A percentile compares a stretch with the other conserved stretches of the same genome.
Evolutionary conservation across 2,797 vertebrate species (phyloP).

Genomic region (Hyperoplus lanceolatus): DNA sequence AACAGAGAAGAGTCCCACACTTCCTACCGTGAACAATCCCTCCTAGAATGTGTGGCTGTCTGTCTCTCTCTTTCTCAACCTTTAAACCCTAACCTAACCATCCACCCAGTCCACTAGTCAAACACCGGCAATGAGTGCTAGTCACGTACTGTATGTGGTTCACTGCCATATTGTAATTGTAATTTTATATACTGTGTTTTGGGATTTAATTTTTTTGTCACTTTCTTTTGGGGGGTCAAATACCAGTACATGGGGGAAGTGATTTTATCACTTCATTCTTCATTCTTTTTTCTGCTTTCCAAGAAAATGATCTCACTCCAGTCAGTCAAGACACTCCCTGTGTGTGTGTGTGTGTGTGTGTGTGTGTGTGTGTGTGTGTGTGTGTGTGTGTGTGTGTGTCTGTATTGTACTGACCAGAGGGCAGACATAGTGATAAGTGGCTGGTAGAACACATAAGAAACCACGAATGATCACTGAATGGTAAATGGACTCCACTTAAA

Average conservation of each 20-base stretch:
- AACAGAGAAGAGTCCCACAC: constrained; percentile 40
- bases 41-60: constrained; percentile 6
- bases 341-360: too few species aligned
- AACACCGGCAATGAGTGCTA: constrained; percentile 26
- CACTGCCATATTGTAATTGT: neutral
- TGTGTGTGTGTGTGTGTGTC: neutral
- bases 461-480: too few species aligned
- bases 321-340: neutral
- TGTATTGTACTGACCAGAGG: constrained; percentile 22
- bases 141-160: constrained; percentile 27
- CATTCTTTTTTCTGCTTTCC: constrained; percentile 18
- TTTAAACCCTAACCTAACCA: constrained; percentile 60
- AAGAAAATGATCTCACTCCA: neutral
- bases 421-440: neutral
- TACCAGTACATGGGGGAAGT: neutral
- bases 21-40: constrained; percentile 19
- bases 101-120: constrained; percentile 53
- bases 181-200: too few species aligned
- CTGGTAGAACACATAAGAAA: neutral
- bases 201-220: neutral
- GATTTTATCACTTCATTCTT: constrained; percentile 7
- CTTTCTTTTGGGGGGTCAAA: neutral
- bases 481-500: too few species aligned
- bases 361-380: too few species aligned
- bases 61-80: constrained; percentile 60